Conservation (phyloP, 2,113 vertebrate genomes). For the Plectropomus leopardus region DNA sequence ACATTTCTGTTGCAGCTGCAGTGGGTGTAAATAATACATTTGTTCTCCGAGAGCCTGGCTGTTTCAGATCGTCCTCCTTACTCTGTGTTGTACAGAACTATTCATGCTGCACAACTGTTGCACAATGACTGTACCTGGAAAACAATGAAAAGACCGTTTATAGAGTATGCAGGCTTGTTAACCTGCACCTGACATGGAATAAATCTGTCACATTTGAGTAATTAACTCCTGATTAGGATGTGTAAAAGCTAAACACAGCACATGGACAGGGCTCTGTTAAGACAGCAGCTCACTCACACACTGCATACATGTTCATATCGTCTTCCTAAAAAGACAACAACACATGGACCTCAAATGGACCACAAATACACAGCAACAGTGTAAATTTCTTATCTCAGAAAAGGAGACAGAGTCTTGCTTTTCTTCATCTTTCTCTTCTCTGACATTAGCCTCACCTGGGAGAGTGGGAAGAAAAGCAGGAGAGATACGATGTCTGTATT, state of each 20-base stretch:
- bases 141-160: background rate
- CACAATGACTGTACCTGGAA: background rate
- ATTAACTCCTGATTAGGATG: background rate
- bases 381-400: background rate
- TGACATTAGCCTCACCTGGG: constrained; percentile 43
- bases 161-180: background rate
- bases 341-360: background rate
- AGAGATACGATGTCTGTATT: constrained; percentile 25
- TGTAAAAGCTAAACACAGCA: background rate
- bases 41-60: background rate
- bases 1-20: constrained; percentile 21
- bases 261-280: background rate
- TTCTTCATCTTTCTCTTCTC: constrained; percentile 9
- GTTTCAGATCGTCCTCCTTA: background rate
- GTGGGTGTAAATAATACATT: constrained; percentile 56
- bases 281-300: too few species aligned
- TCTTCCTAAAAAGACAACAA: too few species aligned
- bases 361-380: background rate
- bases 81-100: background rate
- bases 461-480: constrained; percentile 9
- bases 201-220: background rate
- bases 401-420: background rate
- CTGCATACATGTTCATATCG: too few species aligned
- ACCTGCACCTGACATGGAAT: background rate
- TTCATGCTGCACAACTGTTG: background rate